These are phyloP conservation scores for Melanotaenia trifasciata DNA, from an alignment of 2,797 vertebrate genomes.

Conservation along the genomic window DNA sequence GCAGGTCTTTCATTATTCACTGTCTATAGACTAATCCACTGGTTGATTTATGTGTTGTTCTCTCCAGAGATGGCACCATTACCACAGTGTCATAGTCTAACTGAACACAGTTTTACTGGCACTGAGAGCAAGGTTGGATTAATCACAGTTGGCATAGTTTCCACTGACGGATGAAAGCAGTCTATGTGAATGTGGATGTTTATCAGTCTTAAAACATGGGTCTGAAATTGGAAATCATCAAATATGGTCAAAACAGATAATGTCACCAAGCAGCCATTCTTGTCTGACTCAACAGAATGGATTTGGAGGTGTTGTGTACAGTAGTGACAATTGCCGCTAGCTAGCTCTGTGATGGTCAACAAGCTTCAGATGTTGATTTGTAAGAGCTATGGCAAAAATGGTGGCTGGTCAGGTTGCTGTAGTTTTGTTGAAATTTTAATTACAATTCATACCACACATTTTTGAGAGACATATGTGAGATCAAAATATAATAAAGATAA, in stretches of 20 bases:
- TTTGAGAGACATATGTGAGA: too few species aligned
- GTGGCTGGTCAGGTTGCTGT: too few species aligned
- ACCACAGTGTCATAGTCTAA: conserved; percentile 27
- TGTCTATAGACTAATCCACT: conserved; percentile 33
- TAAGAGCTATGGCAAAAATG: too few species aligned
- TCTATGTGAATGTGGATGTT: conserved; percentile 10
- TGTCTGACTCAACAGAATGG: not conserved
- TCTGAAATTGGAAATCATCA: conserved; percentile 11
- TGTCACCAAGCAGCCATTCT: not conserved
- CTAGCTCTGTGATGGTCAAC: too few species aligned
- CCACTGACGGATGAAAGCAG: conserved; percentile 35
- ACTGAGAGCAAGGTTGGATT: conserved; percentile 20
- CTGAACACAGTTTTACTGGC: conserved; percentile 35
- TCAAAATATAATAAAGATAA: too few species aligned
- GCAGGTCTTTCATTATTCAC: conserved; percentile 36
- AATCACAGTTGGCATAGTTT: conserved; percentile 27
- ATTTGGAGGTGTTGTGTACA: not conserved
- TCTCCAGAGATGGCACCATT: conserved; percentile 28
- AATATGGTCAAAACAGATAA: not conserved
- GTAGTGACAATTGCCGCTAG: not conserved
- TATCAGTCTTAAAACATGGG: conserved; percentile 23
- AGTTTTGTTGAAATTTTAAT: too few species aligned
- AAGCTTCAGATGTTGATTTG: too few species aligned
- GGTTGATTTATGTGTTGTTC: conserved; percentile 47
- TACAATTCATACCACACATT: too few species aligned